Evolutionary conservation across 2,113 vertebrate genomes (phyloP).

Genomic region (Sapajus apella): DNA sequence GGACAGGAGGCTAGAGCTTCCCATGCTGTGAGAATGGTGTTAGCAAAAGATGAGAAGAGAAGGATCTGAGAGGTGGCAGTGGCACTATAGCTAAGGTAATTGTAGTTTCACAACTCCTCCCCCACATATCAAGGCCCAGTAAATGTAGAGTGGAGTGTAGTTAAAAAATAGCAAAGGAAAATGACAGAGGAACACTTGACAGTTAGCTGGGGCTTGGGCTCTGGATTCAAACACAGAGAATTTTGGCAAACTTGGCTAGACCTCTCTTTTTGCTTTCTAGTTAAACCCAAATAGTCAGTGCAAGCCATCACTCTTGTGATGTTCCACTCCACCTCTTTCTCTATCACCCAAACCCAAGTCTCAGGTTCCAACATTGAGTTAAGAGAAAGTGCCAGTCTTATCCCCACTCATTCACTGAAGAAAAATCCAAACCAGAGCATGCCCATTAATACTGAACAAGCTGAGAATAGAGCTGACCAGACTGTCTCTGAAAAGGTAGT

Average conservation of each 20-base stretch:
- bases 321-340: neutral
- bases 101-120: neutral
- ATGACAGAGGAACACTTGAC: neutral
- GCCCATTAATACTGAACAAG: neutral
- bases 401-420: neutral
- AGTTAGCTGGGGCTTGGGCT: neutral
- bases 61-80: neutral
- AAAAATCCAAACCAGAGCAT: neutral
- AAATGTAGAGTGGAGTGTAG: neutral
- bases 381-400: neutral
- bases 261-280: neutral
- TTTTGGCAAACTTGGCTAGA: neutral
- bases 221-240: neutral
- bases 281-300: neutral
- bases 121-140: neutral
- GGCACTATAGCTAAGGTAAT: neutral
- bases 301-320: neutral
- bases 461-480: neutral
- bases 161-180: neutral
- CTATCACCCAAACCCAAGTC: neutral
- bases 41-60: neutral
- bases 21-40: neutral
- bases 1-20: neutral
- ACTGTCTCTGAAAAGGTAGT: neutral
- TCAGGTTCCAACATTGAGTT: neutral